Base-by-base conservation (phyloP, 1,140 invertebrate species). In the Lineus longissimus region DNA sequence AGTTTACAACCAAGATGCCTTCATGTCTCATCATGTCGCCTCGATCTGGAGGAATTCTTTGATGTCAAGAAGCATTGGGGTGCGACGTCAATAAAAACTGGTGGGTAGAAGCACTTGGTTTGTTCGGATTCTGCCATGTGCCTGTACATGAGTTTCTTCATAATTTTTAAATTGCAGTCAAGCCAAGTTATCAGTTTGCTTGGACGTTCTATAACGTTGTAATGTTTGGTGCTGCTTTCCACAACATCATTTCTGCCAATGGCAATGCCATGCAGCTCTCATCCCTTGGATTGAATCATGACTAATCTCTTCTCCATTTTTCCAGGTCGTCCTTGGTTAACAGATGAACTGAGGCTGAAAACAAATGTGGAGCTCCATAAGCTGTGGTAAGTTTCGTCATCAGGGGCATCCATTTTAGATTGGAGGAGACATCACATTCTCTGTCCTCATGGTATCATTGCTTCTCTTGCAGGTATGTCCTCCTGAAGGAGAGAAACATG, bases 401-500 rank as follows among this genome's bases (percentile, higher is more conserved):
- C n/a, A n/a, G n/a, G n/a, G n/a, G n/a, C n/a, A 2, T 41, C 29
- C 43, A 15, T n/a, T 23, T 25, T 7, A 7, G n/a, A 30, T 19
- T 17, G 23, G 61, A 29, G 22, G 19, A 13, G n/a, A 57, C 27
- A 57, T 57, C 23, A 54, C 6, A n/a, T 6, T 22, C 17, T 7
- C 9, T 4, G 27, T 25, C 55, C 55, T 31, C 9, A 19, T 29
- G 23, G 27, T 57, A n/a, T 25, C n/a, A 6, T 25, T 9, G 6
- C 2, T n/a, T 25, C 4, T 33, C 59, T 67, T 74, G 59, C 69
- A 92, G 90, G 90, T 93, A 88, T 84, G 86, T 99, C 27, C 83
- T 99, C 60, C 81, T 98, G 25, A 99, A 98, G 84, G 97, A 99
- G 83, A 84, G 88, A 62, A 99, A 99, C 79, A 97, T 98, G 94